phyloP scores from a whole-genome alignment of 2,113 vertebrate genomes.

The Cnemophilus loriae region DNA sequence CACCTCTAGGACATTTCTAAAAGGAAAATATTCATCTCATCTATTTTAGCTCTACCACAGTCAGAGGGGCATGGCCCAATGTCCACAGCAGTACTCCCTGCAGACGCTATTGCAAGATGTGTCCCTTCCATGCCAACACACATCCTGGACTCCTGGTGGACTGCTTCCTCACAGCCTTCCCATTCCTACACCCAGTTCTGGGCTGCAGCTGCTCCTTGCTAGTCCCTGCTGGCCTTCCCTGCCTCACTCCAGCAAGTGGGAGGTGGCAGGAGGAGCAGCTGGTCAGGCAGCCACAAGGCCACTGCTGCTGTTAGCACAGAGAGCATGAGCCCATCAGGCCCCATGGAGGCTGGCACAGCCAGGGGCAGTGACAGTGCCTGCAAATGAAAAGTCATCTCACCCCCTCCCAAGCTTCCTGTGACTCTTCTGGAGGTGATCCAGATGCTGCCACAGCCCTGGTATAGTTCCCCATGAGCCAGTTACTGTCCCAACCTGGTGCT shows the following conservation, averaged over 20 bases:
- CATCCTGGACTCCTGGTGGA: not conserved
- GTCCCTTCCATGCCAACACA: not conserved
- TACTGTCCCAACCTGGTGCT: not conserved
- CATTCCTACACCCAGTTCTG: not conserved
- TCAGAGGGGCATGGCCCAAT: not conserved
- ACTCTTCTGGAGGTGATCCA: not conserved
- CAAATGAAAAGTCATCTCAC: not conserved
- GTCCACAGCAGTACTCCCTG: not conserved
- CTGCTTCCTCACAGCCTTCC: not conserved
- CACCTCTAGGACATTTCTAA: not conserved
- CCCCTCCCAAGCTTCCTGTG: not conserved
- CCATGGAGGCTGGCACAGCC: not conserved
- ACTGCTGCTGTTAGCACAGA: not conserved
- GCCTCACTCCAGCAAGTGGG: not conserved
- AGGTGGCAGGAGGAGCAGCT: not conserved
- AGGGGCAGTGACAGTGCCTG: not conserved
- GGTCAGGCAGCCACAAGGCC: not conserved
- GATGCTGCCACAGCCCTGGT: not conserved
- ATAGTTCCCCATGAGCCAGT: not conserved
- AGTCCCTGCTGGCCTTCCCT: not conserved
- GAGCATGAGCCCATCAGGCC: not conserved
- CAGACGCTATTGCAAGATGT: not conserved
- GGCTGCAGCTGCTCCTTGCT: not conserved
- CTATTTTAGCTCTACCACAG: not conserved
- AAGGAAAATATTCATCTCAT: not conserved